Conservation (phyloP, 1,140 invertebrate species). For the Cheumatopsyche charites region DNA sequence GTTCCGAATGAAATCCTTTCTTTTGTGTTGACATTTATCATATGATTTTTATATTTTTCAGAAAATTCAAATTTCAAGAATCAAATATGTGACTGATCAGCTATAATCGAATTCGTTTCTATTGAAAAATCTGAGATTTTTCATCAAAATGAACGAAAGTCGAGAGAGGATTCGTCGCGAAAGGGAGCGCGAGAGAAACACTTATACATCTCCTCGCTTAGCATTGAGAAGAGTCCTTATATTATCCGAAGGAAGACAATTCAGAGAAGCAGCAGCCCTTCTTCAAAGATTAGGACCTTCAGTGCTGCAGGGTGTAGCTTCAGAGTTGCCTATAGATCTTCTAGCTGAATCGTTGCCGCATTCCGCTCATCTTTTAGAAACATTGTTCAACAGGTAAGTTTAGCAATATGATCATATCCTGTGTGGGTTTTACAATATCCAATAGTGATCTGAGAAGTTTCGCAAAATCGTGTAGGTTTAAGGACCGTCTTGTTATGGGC, state of each 20-base stretch:
- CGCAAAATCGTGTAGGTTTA: neutral
- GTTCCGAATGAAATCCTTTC: too few species aligned
- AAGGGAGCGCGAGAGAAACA: constrained; percentile 63
- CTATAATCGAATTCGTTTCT: too few species aligned
- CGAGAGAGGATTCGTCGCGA: constrained; percentile 64
- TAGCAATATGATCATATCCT: neutral
- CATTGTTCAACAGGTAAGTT: constrained; percentile 77
- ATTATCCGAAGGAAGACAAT: constrained; percentile 79
- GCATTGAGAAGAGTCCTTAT: constrained; percentile 75
- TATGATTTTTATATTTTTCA: too few species aligned
- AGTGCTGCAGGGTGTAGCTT: constrained; percentile 73
- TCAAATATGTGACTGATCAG: too few species aligned
- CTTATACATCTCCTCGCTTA: constrained; percentile 74
- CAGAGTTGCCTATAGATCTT: constrained; percentile 84
- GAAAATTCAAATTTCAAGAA: too few species aligned
- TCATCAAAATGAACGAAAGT: constrained; percentile 62
- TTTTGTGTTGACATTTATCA: too few species aligned
- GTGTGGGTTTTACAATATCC: neutral
- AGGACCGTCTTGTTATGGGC: neutral
- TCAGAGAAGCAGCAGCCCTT: constrained; percentile 78
- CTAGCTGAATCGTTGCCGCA: constrained; percentile 87
- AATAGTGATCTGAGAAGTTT: neutral
- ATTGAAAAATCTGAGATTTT: too few species aligned
- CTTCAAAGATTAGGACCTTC: constrained; percentile 75
- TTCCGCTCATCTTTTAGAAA: constrained; percentile 83